Base-by-base conservation (phyloP, 2,113 vertebrate species). In the Loxodonta africana region DNA sequence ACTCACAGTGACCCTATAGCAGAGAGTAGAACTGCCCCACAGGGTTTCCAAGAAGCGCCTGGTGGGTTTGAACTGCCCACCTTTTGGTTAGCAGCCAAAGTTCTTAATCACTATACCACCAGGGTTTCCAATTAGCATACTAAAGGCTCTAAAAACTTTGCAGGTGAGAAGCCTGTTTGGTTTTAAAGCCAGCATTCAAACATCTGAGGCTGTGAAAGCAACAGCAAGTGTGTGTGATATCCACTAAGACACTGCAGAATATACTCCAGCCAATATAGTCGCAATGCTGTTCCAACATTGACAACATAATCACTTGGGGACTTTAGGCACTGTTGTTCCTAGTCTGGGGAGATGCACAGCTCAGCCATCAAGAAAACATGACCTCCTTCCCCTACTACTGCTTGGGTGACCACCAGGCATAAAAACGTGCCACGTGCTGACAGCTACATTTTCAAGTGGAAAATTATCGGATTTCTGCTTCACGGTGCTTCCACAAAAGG, bases 401-500 rank as follows among this genome's bases (percentile, higher is more conserved):
- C 12, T 60, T 73, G 23, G 88, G 67, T 91, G 77, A 63, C 60
- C 53, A 69, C 33, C 33, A 25, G 65, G 53, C 33, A 85, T 81
- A 48, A 53, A 87, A 73, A 67, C 77, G 65, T n/a, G 33, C 30
- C 57, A 73, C 7, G 8, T 57, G 60, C 67, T 91, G 91, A 5
- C 18, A 87, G 78, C 69, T 78, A 86, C 41, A 53, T 97, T 96
- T 88, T 82, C 30, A 67, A 91, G 48, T n/a, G 65, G 63, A 96
- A 74, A 85, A 77, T 30, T 18, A 94, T 78, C 91, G 37, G 37
- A 48, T 90, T 97, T 85, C 80, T 90, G 37, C 78, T 81, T 88
- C 86, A 6, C 0, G 90, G 51, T 2, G 8, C 78, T 81, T 48
- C 10, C 83, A 76, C 41, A 65, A 83, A 95, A 77, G 74, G 76